These are phyloP conservation scores for Dicentrarchus labrax DNA, from an alignment of 2,113 vertebrate species.

Conservation along the genomic window DNA sequence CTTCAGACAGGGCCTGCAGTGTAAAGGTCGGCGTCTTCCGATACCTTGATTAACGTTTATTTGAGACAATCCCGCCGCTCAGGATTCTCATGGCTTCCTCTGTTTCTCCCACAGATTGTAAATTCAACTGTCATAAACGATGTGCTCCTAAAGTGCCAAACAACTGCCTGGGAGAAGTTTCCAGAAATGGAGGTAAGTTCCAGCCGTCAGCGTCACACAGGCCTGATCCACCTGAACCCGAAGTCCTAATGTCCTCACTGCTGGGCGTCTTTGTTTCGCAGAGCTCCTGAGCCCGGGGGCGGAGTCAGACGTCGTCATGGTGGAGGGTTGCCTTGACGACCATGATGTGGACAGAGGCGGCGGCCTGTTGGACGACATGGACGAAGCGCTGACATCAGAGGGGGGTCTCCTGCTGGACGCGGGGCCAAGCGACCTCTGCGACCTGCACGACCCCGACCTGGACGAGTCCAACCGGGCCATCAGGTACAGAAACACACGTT, in stretches of 20 bases:
- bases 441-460: constrained; percentile 91
- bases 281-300: constrained; percentile 94
- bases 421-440: constrained; percentile 86
- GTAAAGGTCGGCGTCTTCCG: constrained; percentile 85
- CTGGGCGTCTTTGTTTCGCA: constrained; percentile 53
- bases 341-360: constrained; percentile 90
- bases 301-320: constrained; percentile 92
- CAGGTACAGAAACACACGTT: constrained; percentile 81
- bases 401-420: constrained; percentile 85
- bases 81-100: background rate
- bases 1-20: constrained; percentile 91
- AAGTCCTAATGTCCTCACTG: background rate
- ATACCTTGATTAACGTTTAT: too few relatives aligned
- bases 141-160: constrained; percentile 96
- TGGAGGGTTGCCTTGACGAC: constrained; percentile 93
- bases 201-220: too few relatives aligned
- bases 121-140: constrained; percentile 98
- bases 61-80: background rate
- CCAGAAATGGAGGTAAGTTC: constrained; percentile 92
- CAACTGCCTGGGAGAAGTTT: constrained; percentile 97
- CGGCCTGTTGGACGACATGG: constrained; percentile 91
- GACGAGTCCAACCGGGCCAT: constrained; percentile 95
- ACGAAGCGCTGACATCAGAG: constrained; percentile 88
- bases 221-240: too few relatives aligned
- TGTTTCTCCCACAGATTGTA: constrained; percentile 88